Evolutionary conservation across 2,888 invertebrate genomes (phyloP).

Genomic region (Gandaritis pyraliata): DNA sequence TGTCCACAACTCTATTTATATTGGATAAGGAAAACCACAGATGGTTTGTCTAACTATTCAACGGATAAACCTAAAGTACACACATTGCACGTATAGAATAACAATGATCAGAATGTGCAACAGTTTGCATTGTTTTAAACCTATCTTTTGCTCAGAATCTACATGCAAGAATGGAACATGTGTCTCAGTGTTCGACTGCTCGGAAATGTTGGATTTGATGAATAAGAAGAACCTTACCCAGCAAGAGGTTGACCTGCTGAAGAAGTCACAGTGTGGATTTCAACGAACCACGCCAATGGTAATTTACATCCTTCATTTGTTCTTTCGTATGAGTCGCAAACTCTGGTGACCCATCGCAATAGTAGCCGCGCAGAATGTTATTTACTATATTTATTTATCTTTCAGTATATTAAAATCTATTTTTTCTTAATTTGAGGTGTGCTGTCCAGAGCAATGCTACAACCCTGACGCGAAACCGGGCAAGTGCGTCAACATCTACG

Average conservation of each 20-base stretch:
- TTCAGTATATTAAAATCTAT: no score
- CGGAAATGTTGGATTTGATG: constrained; percentile 56
- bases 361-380: no score
- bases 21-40: no score
- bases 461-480: constrained; percentile 51
- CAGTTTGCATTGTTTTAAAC: no score
- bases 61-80: no score
- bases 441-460: constrained; percentile 42
- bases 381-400: no score
- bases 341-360: no score
- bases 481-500: constrained; percentile 47
- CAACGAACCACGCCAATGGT: constrained; percentile 57
- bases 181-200: constrained; percentile 65
- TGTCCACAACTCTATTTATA: no score
- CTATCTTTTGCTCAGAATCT: constrained; percentile 28
- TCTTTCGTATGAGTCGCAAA: no score
- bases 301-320: constrained; percentile 20
- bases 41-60: no score
- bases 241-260: constrained; percentile 68
- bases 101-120: no score
- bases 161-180: constrained; percentile 68
- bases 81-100: no score
- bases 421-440: constrained; percentile 5
- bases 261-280: constrained; percentile 63
- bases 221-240: constrained; percentile 56